Evolutionary conservation across 2,797 vertebrate genomes (phyloP), one percentile per base, ranked within the genome.

Genomic region (Notolepis coatsorum): DNA sequence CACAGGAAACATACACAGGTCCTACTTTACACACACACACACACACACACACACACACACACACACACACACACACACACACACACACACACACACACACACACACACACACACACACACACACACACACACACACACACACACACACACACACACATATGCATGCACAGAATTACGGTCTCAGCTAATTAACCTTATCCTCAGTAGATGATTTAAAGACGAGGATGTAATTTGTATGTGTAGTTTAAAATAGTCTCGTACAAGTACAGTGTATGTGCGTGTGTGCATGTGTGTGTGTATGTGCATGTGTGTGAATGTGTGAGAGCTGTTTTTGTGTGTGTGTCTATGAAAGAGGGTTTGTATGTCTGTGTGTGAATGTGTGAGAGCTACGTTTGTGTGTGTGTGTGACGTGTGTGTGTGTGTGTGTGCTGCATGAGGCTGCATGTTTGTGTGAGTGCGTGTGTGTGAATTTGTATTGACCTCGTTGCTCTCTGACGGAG

Each of bases 21-120:
- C n/a, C n/a, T n/a, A n/a, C n/a, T n/a, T n/a, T n/a, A n/a, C n/a
- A 35, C 4, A 9, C 7, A 35, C 33, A 9, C 33, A 35, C 3
- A 9, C 33, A 35, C 33, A 35, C 33, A 35, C 33, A 35, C 33
- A 5, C 5, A 18, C 17, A 37, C 20, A 20, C 10, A 37, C 31
- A 52, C 5, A 23, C 46, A 49, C 15, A 17, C 46, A 48, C n/a
- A 28, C 46, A 48, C 24, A 9, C 25, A 25, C 12, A 17, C 45
- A 47, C 24, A 17, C 24, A 47, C 48, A 13, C 48, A 50, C 17
- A 23, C 30, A 35, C 18, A 24, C 42, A 45, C 42, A 45, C 42
- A 12, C 21, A 43, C 41, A 45, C 42, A 45, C 42, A 45, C 42
- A 45, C 20, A 45, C 42, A 45, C 41, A 43, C 41, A 43, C 41